Evolutionary conservation across 2,888 invertebrate genomes (phyloP).

Genomic region (Aspidiotus rigidus): DNA sequence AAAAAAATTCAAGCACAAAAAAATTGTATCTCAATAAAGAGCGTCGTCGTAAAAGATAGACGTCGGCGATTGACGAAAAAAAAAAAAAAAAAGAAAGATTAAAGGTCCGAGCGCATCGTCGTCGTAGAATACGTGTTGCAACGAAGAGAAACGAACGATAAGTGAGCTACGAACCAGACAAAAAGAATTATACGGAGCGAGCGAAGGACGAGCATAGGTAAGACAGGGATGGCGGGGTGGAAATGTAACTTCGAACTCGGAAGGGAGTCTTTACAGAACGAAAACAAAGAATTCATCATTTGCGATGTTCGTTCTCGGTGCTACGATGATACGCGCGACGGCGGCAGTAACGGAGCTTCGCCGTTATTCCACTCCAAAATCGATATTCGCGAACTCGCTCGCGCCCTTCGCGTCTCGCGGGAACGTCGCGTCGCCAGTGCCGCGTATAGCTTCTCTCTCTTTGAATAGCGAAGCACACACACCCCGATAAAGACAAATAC

Average conservation of each 20-base stretch:
- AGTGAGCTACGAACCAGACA: slow-evolving; percentile 26
- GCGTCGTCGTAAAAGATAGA: no score
- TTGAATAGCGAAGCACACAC: not conserved
- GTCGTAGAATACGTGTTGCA: slow-evolving; percentile 23
- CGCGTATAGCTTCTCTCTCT: slow-evolving; percentile 9
- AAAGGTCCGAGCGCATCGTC: no score
- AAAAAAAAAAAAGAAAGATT: no score
- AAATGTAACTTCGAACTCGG: slow-evolving; percentile 13
- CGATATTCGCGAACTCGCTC: slow-evolving; percentile 39
- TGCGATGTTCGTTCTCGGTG: slow-evolving; percentile 34
- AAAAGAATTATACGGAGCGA: slow-evolving; percentile 28
- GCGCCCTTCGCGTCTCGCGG: slow-evolving; percentile 43
- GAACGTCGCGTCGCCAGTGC: slow-evolving; percentile 38
- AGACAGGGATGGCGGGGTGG: slow-evolving; percentile 5
- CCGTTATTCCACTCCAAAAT: slow-evolving; percentile 31
- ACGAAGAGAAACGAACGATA: slow-evolving; percentile 30
- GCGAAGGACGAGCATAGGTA: slow-evolving; percentile 2
- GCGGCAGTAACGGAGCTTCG: slow-evolving; percentile 40
- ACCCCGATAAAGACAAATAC: slow-evolving; percentile 14
- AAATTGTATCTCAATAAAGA: no score
- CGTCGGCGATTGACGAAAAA: no score
- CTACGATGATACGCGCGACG: slow-evolving; percentile 41
- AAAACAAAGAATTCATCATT: slow-evolving; percentile 33
- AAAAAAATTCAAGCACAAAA: no score
- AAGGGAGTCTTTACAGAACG: slow-evolving; percentile 26